Evolutionary conservation across 2,113 vertebrate species (phyloP).

Genomic region (Chunga burmeisteri): DNA sequence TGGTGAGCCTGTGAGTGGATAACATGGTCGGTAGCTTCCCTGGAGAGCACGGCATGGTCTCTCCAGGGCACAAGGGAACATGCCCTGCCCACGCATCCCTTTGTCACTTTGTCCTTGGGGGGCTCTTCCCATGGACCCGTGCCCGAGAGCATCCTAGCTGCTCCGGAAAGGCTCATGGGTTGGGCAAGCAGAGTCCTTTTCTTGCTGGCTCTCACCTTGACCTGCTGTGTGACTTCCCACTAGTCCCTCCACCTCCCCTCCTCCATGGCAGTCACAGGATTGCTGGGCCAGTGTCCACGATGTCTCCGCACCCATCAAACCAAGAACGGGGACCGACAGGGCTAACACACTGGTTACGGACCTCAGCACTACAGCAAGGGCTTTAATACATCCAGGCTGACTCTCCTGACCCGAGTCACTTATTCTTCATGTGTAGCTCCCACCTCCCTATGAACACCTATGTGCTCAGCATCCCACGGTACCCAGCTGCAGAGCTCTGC

Average conservation of each 20-base stretch:
- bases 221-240: not conserved
- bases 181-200: not conserved
- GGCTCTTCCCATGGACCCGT: not conserved
- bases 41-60: not conserved
- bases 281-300: not conserved
- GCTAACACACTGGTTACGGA: not conserved
- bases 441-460: not conserved
- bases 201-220: not conserved
- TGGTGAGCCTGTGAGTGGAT: not conserved
- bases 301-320: not conserved
- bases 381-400: not conserved
- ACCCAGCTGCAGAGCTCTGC: not conserved
- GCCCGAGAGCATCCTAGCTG: not conserved
- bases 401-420: not conserved
- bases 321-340: not conserved
- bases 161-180: not conserved
- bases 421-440: not conserved
- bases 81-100: not conserved
- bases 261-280: not conserved
- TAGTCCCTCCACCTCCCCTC: not conserved
- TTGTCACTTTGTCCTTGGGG: not conserved
- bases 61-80: not conserved
- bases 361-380: not conserved
- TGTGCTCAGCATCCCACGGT: rapidly evolving
- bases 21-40: not conserved